Base-by-base conservation (phyloP, 1,140 invertebrate species). In the Calosoma granatense region DNA sequence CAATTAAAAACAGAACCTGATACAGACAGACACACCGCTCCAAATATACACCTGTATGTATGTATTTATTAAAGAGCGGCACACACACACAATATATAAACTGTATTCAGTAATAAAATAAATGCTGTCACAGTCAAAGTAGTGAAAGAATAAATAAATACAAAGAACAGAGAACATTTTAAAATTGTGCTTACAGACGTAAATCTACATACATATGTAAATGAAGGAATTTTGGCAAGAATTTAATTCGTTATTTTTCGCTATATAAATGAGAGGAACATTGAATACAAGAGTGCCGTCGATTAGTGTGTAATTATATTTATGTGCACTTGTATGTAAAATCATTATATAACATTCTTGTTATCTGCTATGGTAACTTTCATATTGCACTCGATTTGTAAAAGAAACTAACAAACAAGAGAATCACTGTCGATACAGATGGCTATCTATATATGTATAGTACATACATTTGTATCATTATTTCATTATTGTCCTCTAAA, bases 401-500 rank as follows among this genome's bases (percentile, higher is more conserved):
- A 36, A 36, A 47, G 17, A 47, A 47, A 6, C n/a, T n/a, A 47
- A 47, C 9, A 47, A 11, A 47, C 6, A 47, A 47, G 17, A 11
- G 17, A 47, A 47, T 47, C 6, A 47, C 41, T 11, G 6, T 17
- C 14, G 14, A 30, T 30, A 30, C 26, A 30, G 41, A 47, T 47
- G 41, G 26, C 26, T 36, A 47, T 12, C 9, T 47, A 47, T 11
- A 47, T 30, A 30, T 30, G 26, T 30, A 30, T 4, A 6, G 26
- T 30, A 30, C 4, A 30, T 30, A 6, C 14, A 30, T 30, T 30
- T 30, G 26, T 30, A 6, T 30, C 14, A 30, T 12, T 47, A 47
- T 12, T 47, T 47, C 41, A 17, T 47, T 47, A 47, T 47, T 47
- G 41, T 47, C 41, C 41, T 47, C 17, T 36, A 9, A 36, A 36